phyloP scores from a whole-genome alignment of 2,888 invertebrate species.

The Brachylomia viminalis region DNA sequence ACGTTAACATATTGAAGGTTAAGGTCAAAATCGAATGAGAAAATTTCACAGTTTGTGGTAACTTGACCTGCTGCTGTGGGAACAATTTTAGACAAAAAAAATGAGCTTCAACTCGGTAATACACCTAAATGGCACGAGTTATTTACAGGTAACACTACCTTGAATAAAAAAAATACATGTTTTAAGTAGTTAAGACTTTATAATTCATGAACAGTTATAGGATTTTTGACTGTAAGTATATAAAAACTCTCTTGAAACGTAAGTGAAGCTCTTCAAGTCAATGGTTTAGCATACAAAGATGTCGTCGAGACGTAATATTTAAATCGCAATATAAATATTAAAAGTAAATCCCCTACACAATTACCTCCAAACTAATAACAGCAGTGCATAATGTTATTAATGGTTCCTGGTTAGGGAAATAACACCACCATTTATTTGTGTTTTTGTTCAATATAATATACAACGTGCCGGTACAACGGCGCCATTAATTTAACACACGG shows the following conservation, averaged over 20 bases:
- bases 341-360: conserved; percentile 17
- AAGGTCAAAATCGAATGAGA: no score
- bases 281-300: conserved; percentile 18
- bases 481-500: no score
- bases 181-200: no score
- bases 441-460: background rate
- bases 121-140: background rate
- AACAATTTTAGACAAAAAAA: background rate
- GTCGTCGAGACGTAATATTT: conserved; percentile 25
- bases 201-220: background rate
- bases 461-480: no score
- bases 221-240: no score
- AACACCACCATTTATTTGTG: background rate
- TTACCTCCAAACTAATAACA: conserved; percentile 5
- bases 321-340: background rate
- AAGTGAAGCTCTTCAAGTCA: conserved; percentile 27
- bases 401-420: background rate
- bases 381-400: background rate
- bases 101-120: background rate
- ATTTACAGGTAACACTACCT: no score
- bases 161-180: background rate
- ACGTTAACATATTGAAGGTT: no score
- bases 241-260: background rate
- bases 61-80: no score
- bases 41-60: no score